A percentile compares a stretch with the other conserved stretches of the same genome.
These are phyloP conservation scores for Gymnocephalus cernua DNA, from an alignment of 2,113 vertebrate species.

Conservation along the genomic window DNA sequence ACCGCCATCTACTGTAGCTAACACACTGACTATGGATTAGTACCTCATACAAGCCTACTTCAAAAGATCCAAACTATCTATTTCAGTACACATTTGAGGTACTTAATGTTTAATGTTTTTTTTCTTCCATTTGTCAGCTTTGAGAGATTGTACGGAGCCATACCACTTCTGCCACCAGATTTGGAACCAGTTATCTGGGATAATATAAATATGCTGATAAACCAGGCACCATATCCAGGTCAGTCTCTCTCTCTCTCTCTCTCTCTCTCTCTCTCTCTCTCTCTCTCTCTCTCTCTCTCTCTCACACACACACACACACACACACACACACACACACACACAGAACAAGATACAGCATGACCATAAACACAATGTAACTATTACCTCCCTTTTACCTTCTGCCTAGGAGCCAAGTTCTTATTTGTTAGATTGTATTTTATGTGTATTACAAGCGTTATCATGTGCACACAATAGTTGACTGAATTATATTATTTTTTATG, in stretches of 20 bases:
- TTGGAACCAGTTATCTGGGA: conserved; percentile 57
- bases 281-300: too few relatives aligned
- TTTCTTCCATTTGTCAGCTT: conserved; percentile 46
- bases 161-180: conserved; percentile 31
- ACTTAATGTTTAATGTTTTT: neutral
- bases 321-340: neutral
- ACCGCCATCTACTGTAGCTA: too few relatives aligned
- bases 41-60: too few relatives aligned
- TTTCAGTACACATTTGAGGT: too few relatives aligned
- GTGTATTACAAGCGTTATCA: neutral
- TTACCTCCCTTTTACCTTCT: neutral
- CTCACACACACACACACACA: neutral
- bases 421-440: neutral
- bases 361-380: neutral
- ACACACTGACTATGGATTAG: too few relatives aligned
- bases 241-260: too few relatives aligned
- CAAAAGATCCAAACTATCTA: too few relatives aligned
- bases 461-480: neutral
- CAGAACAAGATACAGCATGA: neutral
- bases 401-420: neutral
- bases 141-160: conserved; percentile 51
- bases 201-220: conserved; percentile 49
- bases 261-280: too few relatives aligned
- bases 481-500: neutral
- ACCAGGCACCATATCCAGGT: conserved; percentile 64